phyloP scores from a whole-genome alignment of 1,140 invertebrate species.

The Halictus rubicundus region DNA sequence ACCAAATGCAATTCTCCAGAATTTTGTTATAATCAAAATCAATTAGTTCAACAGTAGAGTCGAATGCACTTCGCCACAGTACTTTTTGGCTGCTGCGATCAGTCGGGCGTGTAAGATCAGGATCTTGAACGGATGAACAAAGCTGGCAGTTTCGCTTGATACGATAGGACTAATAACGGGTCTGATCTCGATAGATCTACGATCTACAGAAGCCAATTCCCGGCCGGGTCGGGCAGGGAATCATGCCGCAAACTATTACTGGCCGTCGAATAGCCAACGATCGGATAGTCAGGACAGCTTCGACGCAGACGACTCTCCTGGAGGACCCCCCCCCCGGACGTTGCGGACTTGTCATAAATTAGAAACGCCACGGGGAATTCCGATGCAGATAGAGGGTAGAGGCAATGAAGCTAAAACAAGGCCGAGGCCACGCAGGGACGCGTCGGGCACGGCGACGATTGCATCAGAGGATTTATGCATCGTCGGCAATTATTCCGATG shows the following conservation, averaged over 20 bases:
- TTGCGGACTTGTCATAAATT: slow-evolving; percentile 68
- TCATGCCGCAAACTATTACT: slow-evolving; percentile 1
- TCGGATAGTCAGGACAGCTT: slow-evolving; percentile 45
- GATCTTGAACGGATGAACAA: background rate
- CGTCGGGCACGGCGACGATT: slow-evolving; percentile 19
- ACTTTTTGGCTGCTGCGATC: too few relatives aligned
- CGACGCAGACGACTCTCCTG: slow-evolving; percentile 24
- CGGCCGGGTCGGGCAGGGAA: background rate
- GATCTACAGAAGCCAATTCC: background rate
- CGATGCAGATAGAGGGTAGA: slow-evolving; percentile 56
- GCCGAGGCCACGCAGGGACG: slow-evolving; percentile 25
- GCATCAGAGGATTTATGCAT: slow-evolving; percentile 59
- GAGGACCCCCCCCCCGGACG: slow-evolving; percentile 27
- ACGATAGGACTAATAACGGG: background rate
- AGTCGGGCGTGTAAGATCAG: background rate
- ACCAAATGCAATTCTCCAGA: too few relatives aligned
- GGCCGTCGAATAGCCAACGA: slow-evolving; percentile 1
- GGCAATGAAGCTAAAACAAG: slow-evolving; percentile 44
- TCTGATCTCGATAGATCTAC: background rate
- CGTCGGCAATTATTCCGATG: slow-evolving; percentile 57
- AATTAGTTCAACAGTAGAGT: too few relatives aligned
- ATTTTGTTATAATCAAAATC: too few relatives aligned
- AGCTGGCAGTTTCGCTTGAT: background rate
- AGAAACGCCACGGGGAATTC: slow-evolving; percentile 67
- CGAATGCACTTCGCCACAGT: too few relatives aligned